Conservation (phyloP, 2,888 invertebrate species). For the Dryobota labecula region DNA sequence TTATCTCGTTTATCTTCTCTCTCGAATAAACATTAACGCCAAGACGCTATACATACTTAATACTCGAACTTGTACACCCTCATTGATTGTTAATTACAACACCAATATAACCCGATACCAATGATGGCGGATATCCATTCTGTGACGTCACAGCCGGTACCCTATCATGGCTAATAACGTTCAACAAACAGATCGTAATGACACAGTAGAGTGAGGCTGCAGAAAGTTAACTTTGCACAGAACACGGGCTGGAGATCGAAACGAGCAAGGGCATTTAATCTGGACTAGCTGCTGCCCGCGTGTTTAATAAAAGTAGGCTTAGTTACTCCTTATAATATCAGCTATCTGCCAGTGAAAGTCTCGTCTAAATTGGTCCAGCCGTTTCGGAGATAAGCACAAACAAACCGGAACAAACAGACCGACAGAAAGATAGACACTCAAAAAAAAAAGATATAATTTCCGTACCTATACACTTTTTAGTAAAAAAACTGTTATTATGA, state of each 20-base stretch:
- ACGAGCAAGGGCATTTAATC: no score
- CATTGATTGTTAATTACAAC: slow-evolving; percentile 54
- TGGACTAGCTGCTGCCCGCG: no score
- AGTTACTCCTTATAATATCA: no score
- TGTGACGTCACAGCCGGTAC: slow-evolving; percentile 57
- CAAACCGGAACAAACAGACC: no score
- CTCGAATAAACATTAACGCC: neutral
- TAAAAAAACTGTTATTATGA: no score
- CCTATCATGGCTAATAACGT: slow-evolving; percentile 62
- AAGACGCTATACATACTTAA: neutral
- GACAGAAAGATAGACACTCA: no score
- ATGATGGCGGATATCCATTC: slow-evolving; percentile 41
- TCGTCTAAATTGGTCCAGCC: no score
- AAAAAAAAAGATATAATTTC: no score
- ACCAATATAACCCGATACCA: slow-evolving; percentile 46
- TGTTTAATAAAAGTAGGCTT: no score
- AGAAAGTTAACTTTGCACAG: slow-evolving; percentile 3
- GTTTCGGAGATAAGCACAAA: no score
- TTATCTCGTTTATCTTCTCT: neutral
- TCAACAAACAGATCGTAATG: slow-evolving; percentile 60
- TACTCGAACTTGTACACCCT: neutral
- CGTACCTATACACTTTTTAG: no score
- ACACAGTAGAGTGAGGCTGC: neutral
- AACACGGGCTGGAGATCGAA: neutral
- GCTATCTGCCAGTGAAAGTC: no score